Conservation (phyloP, 2,113 vertebrate genomes). For the Oncorhynchus masou region DNA sequence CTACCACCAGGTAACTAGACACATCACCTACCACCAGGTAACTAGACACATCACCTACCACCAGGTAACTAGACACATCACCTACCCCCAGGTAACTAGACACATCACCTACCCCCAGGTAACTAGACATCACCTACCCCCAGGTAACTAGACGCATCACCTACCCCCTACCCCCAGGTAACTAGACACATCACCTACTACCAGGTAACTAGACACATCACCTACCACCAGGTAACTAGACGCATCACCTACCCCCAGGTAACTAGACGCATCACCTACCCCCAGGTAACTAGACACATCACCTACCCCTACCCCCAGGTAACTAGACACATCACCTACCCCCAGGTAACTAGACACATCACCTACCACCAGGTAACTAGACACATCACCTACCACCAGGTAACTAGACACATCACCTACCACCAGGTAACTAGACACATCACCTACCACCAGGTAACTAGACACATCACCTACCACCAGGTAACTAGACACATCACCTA, state of each 20-base stretch:
- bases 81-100: constrained; percentile 76
- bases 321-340: too few species aligned
- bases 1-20: constrained; percentile 66
- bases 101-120: constrained; percentile 71
- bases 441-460: constrained; percentile 43
- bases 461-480: constrained; percentile 85
- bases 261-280: constrained; percentile 86
- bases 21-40: constrained; percentile 99
- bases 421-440: too few species aligned
- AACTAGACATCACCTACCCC: constrained; percentile 84
- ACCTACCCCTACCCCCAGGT: constrained; percentile 83
- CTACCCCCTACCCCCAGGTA: constrained; percentile 85
- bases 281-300: constrained; percentile 84
- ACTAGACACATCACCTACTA: constrained; percentile 73
- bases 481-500: constrained; percentile 89
- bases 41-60: constrained; percentile 93
- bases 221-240: constrained; percentile 82
- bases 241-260: constrained; percentile 99
- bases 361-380: constrained; percentile 61
- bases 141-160: constrained; percentile 37
- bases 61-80: constrained; percentile 96
- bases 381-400: constrained; percentile 80
- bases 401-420: too few species aligned
- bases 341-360: constrained; percentile 37
- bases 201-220: constrained; percentile 4